These are phyloP conservation scores for Palythoa heliodiscus DNA, from an alignment of 92 coral and sea anemone genomes.

Conservation along the genomic window DNA sequence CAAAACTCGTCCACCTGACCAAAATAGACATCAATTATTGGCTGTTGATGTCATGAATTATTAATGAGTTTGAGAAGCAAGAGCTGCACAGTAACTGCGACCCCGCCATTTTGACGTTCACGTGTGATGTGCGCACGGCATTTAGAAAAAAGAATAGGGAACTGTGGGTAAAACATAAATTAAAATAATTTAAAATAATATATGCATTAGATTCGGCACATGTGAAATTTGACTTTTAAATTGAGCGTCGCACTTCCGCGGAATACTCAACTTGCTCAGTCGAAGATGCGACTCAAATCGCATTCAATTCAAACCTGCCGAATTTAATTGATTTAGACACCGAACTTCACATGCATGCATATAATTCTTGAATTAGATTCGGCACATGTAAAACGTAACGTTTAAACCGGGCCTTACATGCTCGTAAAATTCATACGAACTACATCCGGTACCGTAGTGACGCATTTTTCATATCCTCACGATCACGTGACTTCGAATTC, in stretches of 20 bases:
- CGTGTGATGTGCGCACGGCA: slow-evolving; percentile 13
- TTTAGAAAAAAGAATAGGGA: slow-evolving; percentile 31
- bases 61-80: too few relatives aligned
- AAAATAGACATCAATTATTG: too few relatives aligned
- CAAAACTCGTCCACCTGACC: too few relatives aligned
- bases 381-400: too few relatives aligned
- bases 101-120: neutral
- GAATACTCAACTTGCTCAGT: neutral
- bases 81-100: slow-evolving; percentile 20
- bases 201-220: neutral
- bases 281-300: neutral
- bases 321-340: neutral
- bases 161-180: slow-evolving; percentile 11
- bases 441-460: too few relatives aligned
- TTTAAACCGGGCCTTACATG: too few relatives aligned
- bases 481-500: too few relatives aligned
- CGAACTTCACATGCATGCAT: too few relatives aligned
- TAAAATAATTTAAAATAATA: slow-evolving; percentile 3
- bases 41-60: too few relatives aligned
- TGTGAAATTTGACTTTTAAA: neutral
- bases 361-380: too few relatives aligned
- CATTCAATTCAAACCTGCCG: neutral
- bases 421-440: too few relatives aligned
- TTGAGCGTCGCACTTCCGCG: neutral
- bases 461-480: too few relatives aligned